Evolutionary conservation across 2,888 invertebrate genomes (phyloP).

Genomic region (Corbicula japonica): DNA sequence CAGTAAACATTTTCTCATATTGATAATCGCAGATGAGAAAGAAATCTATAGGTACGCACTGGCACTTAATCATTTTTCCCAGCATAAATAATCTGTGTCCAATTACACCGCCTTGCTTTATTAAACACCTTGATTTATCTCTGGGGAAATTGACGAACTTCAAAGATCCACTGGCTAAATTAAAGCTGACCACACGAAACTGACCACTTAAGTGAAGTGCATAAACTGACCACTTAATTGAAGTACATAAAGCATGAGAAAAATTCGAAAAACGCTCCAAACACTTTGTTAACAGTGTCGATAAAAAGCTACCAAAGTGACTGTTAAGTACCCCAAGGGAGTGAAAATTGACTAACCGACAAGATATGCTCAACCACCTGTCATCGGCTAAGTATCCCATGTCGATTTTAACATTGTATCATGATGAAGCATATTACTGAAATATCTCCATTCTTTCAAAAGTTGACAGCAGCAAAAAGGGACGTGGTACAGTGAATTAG

Average conservation of each 20-base stretch:
- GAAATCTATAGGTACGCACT: too few species aligned
- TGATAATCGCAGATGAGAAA: too few species aligned
- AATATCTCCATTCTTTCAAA: too few species aligned
- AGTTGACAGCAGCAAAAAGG: too few species aligned
- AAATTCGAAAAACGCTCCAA: slow-evolving; percentile 14
- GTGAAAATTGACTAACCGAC: background rate
- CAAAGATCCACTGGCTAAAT: background rate
- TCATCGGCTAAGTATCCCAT: slow-evolving; percentile 11
- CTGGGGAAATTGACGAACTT: background rate
- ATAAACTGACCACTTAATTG: slow-evolving; percentile 6
- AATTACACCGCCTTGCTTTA: background rate
- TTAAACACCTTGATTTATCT: slow-evolving; percentile 4
- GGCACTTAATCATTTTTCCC: too few species aligned
- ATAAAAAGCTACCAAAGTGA: slow-evolving; percentile 6
- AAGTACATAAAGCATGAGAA: background rate
- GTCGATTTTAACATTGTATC: slow-evolving; percentile 7
- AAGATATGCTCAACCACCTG: background rate
- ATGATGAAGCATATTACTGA: slow-evolving; percentile 11
- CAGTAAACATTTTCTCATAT: too few species aligned
- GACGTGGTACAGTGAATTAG: too few species aligned
- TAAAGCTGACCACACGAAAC: slow-evolving; percentile 3
- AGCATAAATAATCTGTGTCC: slow-evolving; percentile 6
- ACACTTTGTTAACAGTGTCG: slow-evolving; percentile 6
- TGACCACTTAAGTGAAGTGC: slow-evolving; percentile 8
- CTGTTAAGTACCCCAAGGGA: slow-evolving; percentile 14